Conservation (phyloP, 2,113 vertebrate species). For the Callospermophilus lateralis region DNA sequence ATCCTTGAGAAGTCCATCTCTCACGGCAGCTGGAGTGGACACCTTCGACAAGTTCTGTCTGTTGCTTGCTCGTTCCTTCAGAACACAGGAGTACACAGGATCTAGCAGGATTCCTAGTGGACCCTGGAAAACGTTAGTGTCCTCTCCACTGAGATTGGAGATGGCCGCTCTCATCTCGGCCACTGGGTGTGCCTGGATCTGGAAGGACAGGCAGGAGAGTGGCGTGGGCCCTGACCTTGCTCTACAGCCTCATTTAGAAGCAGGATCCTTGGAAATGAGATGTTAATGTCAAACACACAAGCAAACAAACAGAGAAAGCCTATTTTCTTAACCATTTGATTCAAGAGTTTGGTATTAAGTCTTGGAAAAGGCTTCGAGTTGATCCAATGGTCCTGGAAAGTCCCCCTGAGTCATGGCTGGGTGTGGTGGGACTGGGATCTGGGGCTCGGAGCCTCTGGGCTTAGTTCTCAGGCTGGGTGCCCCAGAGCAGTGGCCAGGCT, state of each 20-base stretch:
- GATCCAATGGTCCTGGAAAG: not conserved
- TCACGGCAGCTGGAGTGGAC: not conserved
- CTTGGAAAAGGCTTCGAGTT: not conserved
- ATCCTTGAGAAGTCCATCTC: not conserved
- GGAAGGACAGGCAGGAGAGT: too few relatives aligned
- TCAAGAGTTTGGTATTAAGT: not conserved
- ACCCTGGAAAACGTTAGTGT: not conserved
- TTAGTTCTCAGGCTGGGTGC: not conserved
- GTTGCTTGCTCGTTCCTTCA: not conserved
- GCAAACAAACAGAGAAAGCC: not conserved
- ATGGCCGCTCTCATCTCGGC: not conserved
- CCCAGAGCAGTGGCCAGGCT: too few relatives aligned
- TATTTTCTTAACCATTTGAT: not conserved
- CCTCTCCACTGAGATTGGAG: not conserved
- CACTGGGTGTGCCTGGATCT: too few relatives aligned
- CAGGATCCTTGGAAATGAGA: constrained; percentile 40
- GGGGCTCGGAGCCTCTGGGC: not conserved
- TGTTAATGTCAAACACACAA: not conserved
- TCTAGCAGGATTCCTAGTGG: not conserved
- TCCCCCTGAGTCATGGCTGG: not conserved
- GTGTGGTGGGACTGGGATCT: not conserved
- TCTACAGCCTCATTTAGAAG: not conserved
- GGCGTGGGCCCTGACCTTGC: not conserved
- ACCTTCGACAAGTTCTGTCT: not conserved
- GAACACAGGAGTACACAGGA: not conserved